Percentiles rank a stretch among this genome's conserved stretches.
These are phyloP conservation scores for Adoxophyes honmai DNA, from an alignment of 1,140 invertebrate species.

Conservation along the genomic window DNA sequence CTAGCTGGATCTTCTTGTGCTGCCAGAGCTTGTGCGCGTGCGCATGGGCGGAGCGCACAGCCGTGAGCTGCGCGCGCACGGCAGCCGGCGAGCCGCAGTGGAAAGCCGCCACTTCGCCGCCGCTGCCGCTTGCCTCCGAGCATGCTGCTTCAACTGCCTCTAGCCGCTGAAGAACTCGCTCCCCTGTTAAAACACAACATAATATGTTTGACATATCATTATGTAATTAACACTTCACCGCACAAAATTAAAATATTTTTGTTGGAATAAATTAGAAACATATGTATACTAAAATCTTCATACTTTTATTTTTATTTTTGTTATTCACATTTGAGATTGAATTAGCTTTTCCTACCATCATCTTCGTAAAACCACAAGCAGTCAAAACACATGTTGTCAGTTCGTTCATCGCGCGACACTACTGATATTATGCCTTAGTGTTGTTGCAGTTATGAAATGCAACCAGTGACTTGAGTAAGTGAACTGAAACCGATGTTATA, in stretches of 20 bases:
- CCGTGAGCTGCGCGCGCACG: slow-evolving; percentile 63
- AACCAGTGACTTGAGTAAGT: slow-evolving; percentile 15
- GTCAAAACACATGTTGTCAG: slow-evolving; percentile 57
- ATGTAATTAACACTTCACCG: no score
- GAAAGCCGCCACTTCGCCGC: slow-evolving; percentile 66
- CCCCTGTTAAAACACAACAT: slow-evolving; percentile 48
- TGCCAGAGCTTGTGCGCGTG: slow-evolving; percentile 96
- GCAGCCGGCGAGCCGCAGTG: slow-evolving; percentile 66
- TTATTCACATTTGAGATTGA: no score
- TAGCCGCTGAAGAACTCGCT: slow-evolving; percentile 74
- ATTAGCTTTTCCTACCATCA: no score
- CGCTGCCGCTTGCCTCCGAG: slow-evolving; percentile 65
- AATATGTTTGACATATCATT: no score
- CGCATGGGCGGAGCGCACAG: slow-evolving; percentile 88
- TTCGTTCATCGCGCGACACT: neutral
- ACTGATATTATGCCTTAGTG: neutral
- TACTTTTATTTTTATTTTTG: no score
- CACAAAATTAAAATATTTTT: no score
- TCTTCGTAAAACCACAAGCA: slow-evolving; percentile 44
- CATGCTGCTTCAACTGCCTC: slow-evolving; percentile 60
- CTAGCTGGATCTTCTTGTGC: slow-evolving; percentile 93
- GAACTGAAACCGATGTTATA: slow-evolving; percentile 29
- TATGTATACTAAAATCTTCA: no score
- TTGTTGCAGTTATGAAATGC: slow-evolving; percentile 10
- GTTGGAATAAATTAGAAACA: no score